Evolutionary conservation across 2,888 invertebrate genomes (phyloP), one percentile per base, ranked within the genome.

Genomic region (Apodemia hepburni): DNA sequence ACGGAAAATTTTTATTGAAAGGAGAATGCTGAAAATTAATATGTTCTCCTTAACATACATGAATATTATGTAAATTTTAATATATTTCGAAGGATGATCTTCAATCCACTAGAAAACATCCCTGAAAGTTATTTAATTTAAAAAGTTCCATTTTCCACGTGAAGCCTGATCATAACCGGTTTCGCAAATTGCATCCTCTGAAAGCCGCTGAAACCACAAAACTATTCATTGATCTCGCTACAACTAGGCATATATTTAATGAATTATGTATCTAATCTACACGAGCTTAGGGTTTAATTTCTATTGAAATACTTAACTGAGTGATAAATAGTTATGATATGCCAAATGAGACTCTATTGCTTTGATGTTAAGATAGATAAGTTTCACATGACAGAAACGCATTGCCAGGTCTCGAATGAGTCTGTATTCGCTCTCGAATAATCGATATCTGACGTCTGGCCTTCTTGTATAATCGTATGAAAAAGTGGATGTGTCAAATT

Each of bases 381-480:
- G 77, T 68, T 68, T 70, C 68, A 63, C 68, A 69, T 75, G 78
- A 80, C 54, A 81, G 81, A 82, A 85, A 78, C 81, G 78, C 75
- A 71, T 80, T 80, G 81, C 79, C 75, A 76, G 76, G 76, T 73
- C 81, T 78, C 80, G 78, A 76, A 77, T 76, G 80, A 80, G 80
- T 81, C 73, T 75, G 81, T 83, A 82, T 85, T 87, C 87, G 82
- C 84, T 86, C 87, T 87, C 87, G 82, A 89, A 90, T 89, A 90
- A 90, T 90, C 90, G 89, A 90, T 90, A 90, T 80, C 85, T 88
- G 89, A 89, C 90, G 90, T 90, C 90, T 90, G 90, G 88, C 80
- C 74, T 75, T 78, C 76, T 79, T 61, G 69, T 66, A 68, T 62
- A 64, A 58, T 59, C 59, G 58, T 15, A 35, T 17, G 47, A 35